Evolutionary conservation across 2,113 vertebrate species (phyloP), one percentile per base, ranked within the genome.

Genomic region (Mellivora capensis): DNA sequence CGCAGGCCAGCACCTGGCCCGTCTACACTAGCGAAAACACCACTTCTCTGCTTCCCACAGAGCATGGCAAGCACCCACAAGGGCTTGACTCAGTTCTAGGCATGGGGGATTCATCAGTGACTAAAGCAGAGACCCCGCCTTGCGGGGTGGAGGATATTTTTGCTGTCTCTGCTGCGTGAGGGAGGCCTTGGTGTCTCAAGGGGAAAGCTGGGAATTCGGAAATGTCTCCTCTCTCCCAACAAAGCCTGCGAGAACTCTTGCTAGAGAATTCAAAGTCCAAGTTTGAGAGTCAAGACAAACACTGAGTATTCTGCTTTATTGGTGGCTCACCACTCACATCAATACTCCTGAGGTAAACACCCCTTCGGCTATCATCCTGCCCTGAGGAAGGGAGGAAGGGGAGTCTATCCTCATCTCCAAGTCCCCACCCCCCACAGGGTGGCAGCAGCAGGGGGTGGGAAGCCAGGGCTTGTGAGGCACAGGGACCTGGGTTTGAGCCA

Each of bases 321-420:
- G 52, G 62, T 76, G 14, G 15, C 15, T 14, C 0, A 11, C 59
- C 84, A 13, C 17, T 64, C 49, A 17, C 21, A 37, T 59, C 44
- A 57, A 29, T 85, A 49, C 47, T 67, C 34, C n/a, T 12, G 79
- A 80, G 34, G 15, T 44, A 9, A 47, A 20, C 3, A 62, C 27
- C 42, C 3, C 18, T 34, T 29, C 14, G 7, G 14, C 27, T 6
- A 15, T 76, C 42, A 47, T 27, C 7, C 72, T 29, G 72, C 72
- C 42, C 59, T 7, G 47, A 67, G 21, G 54, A 27, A 83, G 99
- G 98, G 99, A 99, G 93, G 98, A 99, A 97, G 99, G 99, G 99
- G 97, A 98, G 99, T 98, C 18, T 97, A 10, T 14, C n/a, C n/a
- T 9, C 57, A 42, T 54, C 44, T 34, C 20, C n/a, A 25, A 1